Evolutionary conservation across 2,888 invertebrate genomes (phyloP), one percentile per base, ranked within the genome.

Genomic region (Andrena chrysosceles): DNA sequence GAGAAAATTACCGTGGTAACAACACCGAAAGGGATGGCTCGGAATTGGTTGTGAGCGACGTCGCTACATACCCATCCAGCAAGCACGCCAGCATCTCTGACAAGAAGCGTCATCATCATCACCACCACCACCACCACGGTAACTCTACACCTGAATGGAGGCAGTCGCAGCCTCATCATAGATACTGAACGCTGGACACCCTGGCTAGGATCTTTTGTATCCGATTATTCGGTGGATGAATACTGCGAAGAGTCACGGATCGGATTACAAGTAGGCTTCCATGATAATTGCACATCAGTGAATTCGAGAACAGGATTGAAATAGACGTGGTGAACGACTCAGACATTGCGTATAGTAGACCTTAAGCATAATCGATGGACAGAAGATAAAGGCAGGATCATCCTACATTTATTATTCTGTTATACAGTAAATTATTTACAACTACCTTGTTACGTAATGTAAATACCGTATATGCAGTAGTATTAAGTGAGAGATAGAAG

Each of bases 11-110:
- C 81, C 93, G 94, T 31, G 91, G 91, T 64, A 91, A 89, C 81
- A 93, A 91, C 77, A 91, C 92, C 29, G 93, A 94, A 54, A 93
- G 94, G 54, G 97, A 97, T 91, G 97, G 96, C 63, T 96, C 97
- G 0, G 97, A 97, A 93, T 95, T 97, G 90, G 97, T 97, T 60
- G 96, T 97, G 16, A 96, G 96, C 16, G 97, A 97, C 91, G 96
- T 93, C 4, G 92, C 93, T 49, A 91, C 92, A 10, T 94, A 93
- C 83, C 92, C 94, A 6, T 87, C 95, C 92, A 94, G 95, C 94
- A 89, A 95, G 94, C 86, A 94, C 91, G 75, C 94, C 90, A 93
- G 93, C 91, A 92, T 93, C 49, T 93, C 86, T 35, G 95, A 96
- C 90, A 96, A 96, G 93, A 96, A 96, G 75, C 95, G 96, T 48